phyloP scores from a whole-genome alignment of 2,113 vertebrate species.

The Platycercus adscitus region DNA sequence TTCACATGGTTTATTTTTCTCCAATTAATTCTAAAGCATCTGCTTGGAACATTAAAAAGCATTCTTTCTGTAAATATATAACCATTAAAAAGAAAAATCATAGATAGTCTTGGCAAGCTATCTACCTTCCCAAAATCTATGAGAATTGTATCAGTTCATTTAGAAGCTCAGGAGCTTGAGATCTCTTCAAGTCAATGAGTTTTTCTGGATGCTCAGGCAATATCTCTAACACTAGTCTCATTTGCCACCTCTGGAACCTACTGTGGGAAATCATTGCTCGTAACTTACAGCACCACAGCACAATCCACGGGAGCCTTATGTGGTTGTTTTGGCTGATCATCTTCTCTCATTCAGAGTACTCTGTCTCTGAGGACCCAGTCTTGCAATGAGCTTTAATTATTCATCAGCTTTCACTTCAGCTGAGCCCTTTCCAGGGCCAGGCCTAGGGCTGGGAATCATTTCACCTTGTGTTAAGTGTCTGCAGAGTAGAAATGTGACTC shows the following conservation, averaged over 20 bases:
- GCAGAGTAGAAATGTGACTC: neutral
- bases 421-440: neutral
- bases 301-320: neutral
- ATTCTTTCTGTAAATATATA: neutral
- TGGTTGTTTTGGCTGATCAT: neutral
- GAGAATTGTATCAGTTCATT: neutral
- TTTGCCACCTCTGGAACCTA: neutral
- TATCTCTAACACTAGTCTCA: neutral
- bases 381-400: constrained; percentile 20
- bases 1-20: neutral
- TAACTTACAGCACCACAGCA: neutral
- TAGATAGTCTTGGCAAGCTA: neutral
- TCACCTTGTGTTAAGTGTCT: neutral
- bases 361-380: neutral
- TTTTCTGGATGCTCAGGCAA: neutral
- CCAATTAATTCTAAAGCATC: neutral
- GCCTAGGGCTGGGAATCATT: neutral
- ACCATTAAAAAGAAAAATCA: neutral
- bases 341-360: neutral
- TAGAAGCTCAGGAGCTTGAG: neutral
- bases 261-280: neutral
- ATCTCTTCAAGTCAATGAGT: neutral
- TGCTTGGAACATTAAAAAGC: neutral
- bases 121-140: neutral
- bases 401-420: neutral